Percentiles rank a stretch among this genome's conserved stretches.
These are phyloP conservation scores for Proctacanthus coquilletti DNA, from an alignment of 1,140 invertebrate species.

Conservation along the genomic window DNA sequence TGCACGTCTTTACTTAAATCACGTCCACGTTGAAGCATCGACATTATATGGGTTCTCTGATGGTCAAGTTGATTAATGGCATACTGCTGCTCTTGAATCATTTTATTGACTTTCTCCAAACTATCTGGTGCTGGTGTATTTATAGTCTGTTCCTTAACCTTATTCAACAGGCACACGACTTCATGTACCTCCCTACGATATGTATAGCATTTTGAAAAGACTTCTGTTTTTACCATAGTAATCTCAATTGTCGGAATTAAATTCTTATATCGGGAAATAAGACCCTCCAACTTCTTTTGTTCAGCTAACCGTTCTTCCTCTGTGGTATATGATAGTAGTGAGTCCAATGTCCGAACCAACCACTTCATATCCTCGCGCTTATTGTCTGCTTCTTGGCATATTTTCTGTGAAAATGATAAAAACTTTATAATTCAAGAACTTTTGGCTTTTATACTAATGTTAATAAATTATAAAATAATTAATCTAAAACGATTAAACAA, in stretches of 20 bases:
- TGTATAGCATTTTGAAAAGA: slow-evolving; percentile 81
- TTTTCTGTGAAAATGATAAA: slow-evolving; percentile 40
- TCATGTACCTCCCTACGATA: slow-evolving; percentile 77
- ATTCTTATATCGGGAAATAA: slow-evolving; percentile 76
- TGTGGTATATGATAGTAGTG: slow-evolving; percentile 62
- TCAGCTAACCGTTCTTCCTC: slow-evolving; percentile 61
- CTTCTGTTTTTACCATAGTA: slow-evolving; percentile 80
- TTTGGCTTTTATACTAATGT: slow-evolving; percentile 4
- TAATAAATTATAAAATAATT: neutral
- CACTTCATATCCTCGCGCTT: slow-evolving; percentile 88
- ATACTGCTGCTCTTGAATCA: slow-evolving; percentile 62
- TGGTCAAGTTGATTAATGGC: slow-evolving; percentile 69
- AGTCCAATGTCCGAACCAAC: slow-evolving; percentile 79
- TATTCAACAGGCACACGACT: slow-evolving; percentile 57
- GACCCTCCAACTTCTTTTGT: slow-evolving; percentile 63
- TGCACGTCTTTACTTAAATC: slow-evolving; percentile 72
- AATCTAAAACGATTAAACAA: slow-evolving; percentile 10
- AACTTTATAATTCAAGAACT: slow-evolving; percentile 5
- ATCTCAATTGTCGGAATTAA: slow-evolving; percentile 83
- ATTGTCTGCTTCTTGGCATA: slow-evolving; percentile 75
- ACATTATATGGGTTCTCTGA: slow-evolving; percentile 72
- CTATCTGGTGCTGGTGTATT: slow-evolving; percentile 48
- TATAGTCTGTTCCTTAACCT: slow-evolving; percentile 55
- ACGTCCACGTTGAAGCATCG: slow-evolving; percentile 78
- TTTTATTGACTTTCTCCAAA: slow-evolving; percentile 53